Evolutionary conservation across 2,113 vertebrate species (phyloP), one percentile per base, ranked within the genome.

Genomic region (Ifrita kowaldi): DNA sequence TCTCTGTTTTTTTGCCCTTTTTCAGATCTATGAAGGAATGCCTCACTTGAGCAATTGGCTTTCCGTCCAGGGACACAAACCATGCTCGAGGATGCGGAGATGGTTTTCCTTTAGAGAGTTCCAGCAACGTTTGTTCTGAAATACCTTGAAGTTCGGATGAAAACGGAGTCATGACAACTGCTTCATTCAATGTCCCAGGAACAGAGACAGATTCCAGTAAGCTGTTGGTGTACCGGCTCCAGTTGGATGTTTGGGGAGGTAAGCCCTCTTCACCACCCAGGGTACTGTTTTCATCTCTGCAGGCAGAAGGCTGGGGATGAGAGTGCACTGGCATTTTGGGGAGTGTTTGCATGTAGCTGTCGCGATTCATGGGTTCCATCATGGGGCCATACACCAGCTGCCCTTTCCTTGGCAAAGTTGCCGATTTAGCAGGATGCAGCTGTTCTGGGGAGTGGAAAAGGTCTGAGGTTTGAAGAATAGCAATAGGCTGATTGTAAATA

Each of bases 61-160:
- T 99, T 47, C 99, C 99, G 2, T 99, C 99, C 49, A 99, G 95
- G 27, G 99, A 99, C 63, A 99, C 99, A 53, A 99, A 99, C 99
- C 99, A 99, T 2, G 99, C 99, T 78, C 99, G 97, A 39, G 99
- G 99, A 60, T 98, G 98, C 0, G 98, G 98, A 27, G 97, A 98
- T 3, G 99, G 98, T 94, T 99, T 99, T 39, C 98, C 98, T 62
- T 99, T 98, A 13, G 98, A 98, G 89, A 99, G 98, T 90, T 99
- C 99, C 67, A 99, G 85, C 53, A 99, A 84, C 0, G 99, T 99
- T 95, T 99, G 99, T 85, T 99, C 99, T 14, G 99, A 99, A 93
- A 99, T 99, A 32, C 99, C 99, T 94, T 99, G 99, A 46, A 99
- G 98, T 94, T 99, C 99, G 0, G 98, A 97, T 16, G 98, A 98